phyloP scores from a whole-genome alignment of 2,113 vertebrate species.

The Sinosuthora webbiana region DNA sequence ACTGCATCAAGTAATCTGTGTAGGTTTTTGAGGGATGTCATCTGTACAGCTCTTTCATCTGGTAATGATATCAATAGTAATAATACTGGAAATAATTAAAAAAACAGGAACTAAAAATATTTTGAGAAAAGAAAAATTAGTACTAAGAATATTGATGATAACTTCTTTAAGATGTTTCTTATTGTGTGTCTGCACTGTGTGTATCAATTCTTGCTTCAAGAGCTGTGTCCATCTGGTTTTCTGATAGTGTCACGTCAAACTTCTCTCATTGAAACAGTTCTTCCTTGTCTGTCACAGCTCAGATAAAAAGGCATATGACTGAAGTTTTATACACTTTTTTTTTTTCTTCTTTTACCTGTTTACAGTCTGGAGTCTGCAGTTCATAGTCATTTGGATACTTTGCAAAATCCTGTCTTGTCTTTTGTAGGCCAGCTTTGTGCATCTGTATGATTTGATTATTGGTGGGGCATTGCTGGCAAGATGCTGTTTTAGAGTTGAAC shows the following conservation, averaged over 20 bases:
- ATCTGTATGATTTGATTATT: not conserved
- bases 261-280: not conserved
- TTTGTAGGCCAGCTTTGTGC: not conserved
- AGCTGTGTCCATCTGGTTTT: not conserved
- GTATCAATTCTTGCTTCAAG: not conserved
- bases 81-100: not conserved
- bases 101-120: not conserved
- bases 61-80: not conserved
- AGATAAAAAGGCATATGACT: not conserved
- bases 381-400: not conserved
- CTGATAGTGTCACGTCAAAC: not conserved
- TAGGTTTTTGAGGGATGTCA: not conserved
- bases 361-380: not conserved
- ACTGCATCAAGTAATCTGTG: not conserved
- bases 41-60: not conserved
- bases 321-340: not conserved
- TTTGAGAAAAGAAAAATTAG: not conserved
- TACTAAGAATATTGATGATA: not conserved
- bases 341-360: not conserved
- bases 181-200: not conserved
- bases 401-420: not conserved
- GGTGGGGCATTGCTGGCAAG: not conserved
- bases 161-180: not conserved
- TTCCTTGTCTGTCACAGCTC: not conserved
- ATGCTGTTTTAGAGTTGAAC: not conserved